These are phyloP conservation scores for Phainopepla nitens DNA, from an alignment of 2,113 vertebrate species.

Conservation along the genomic window DNA sequence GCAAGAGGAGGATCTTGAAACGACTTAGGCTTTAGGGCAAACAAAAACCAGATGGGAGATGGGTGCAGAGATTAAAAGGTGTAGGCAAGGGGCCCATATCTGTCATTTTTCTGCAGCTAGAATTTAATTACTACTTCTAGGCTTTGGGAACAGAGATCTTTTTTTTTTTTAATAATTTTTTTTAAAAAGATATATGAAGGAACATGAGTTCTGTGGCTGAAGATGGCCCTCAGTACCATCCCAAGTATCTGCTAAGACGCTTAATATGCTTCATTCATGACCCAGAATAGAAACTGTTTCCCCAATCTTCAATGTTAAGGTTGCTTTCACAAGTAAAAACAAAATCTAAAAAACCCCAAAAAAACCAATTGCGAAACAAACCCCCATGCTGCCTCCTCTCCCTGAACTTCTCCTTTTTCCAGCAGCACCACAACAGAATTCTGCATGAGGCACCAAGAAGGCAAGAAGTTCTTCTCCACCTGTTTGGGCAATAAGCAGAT, in stretches of 20 bases:
- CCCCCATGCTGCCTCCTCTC: neutral
- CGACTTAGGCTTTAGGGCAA: slow-evolving; percentile 28
- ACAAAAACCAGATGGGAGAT: slow-evolving; percentile 31
- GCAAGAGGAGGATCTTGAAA: slow-evolving; percentile 4
- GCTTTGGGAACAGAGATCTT: neutral
- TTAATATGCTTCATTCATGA: neutral
- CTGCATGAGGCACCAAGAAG: neutral
- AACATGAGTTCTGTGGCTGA: neutral
- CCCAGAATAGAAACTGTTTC: neutral
- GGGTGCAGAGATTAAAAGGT: neutral
- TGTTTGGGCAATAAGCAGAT: neutral
- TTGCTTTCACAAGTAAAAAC: neutral
- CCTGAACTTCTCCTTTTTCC: neutral
- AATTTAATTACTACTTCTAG: neutral
- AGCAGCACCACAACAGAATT: neutral
- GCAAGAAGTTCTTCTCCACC: neutral
- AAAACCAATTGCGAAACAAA: neutral
- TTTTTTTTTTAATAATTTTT: neutral
- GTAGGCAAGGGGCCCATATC: neutral
- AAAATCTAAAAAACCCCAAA: neutral
- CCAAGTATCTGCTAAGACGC: neutral
- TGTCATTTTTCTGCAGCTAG: slow-evolving; percentile 28
- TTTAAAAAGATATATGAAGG: neutral
- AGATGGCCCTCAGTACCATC: neutral
- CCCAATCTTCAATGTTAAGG: neutral